Evolutionary conservation across 2,113 vertebrate genomes (phyloP), one percentile per base, ranked within the genome.

Genomic region (Otus sunia): DNA sequence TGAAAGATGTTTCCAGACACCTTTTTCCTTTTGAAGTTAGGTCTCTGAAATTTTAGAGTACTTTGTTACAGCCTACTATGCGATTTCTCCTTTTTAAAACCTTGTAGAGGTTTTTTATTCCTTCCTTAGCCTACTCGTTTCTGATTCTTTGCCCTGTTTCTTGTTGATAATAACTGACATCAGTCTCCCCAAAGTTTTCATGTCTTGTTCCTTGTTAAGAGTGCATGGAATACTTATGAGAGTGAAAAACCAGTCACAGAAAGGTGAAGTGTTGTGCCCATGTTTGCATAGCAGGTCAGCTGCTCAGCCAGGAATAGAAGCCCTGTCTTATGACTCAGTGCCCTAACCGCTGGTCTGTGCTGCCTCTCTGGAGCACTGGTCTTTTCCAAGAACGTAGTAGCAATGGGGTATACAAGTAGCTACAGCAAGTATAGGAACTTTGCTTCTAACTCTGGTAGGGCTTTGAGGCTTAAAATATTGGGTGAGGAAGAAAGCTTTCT

Each of bases 261-360:
- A 95, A 97, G 95, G 92, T 97, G 88, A 95, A 90, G 85, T 64
- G 95, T 80, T 83, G 91, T 66, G 74, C 63, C 74, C 6, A 2
- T 90, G 89, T 97, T 95, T 86, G 93, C 86, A 50, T 47, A 90
- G 94, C 76, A 73, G 94, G 85, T 91, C 95, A 96, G 86, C 91
- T 91, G 92, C 75, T 73, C 93, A 94, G 92, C 91, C 93, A 96
- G 95, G 88, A 97, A 97, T 94, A 96, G 93, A 80, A 94, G 94
- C 64, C 43, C 87, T 55, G 90, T 97, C 94, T 95, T 63, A 91
- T 94, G 96, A 97, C 86, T 97, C 63, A 34, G 82, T 94, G 88
- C 91, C 92, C 69, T 47, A 60, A 86, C 69, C 32, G 0, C 73
- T 95, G 88, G 86, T 91, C 52, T 41, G 75, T 0, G 0, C 85